Base-by-base conservation (phyloP, 1,140 invertebrate genomes). In the Eubasilissa regina region DNA sequence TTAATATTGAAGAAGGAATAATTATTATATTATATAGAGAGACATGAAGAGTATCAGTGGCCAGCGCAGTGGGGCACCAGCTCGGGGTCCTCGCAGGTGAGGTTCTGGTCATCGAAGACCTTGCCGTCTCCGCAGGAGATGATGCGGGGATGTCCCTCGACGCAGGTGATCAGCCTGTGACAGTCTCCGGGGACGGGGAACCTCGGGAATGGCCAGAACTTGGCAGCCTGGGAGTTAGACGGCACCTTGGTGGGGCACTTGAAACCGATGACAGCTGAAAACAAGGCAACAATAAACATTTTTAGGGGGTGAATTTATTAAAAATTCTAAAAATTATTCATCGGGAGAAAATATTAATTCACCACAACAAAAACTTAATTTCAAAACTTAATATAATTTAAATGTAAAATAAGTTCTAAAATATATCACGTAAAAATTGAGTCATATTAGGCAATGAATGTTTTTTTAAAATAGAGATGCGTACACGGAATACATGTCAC, bases 161-260 rank as follows among this genome's bases (percentile, higher is more conserved):
- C 96, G 85, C 96, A 97, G 25, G 95, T 96, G 85, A 97, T 96
- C 55, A 97, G 90, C 68, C 93, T 91, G 84, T 94, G 93, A 85
- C 94, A 95, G 84, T 97, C 95, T 25, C 94, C 94, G 15, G 94
- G 93, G 13, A 96, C 93, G 0, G 95, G 89, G 90, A 95, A 97
- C 77, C 96, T 91, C 11, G 97, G 97, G 90, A 93, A 97, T 0
- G 96, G 97, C 93, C 95, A 95, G 90, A 97, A 98, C 86, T 94
- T 94, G 79, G 95, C 94, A 19, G 95, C 92, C 80, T 93, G 90
- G 51, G 94, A 92, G 84, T 94, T 90, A n/a, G 94, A 90, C 79
- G 95, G 94, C 48, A 95, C 91, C 85, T 96, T 95, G 0, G 92
- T 91, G 10, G 96, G 96, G 83, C 95, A 96, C 84, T 94, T 95